These are phyloP conservation scores for Bombus huntii DNA, from an alignment of 1,140 invertebrate species.

Conservation along the genomic window DNA sequence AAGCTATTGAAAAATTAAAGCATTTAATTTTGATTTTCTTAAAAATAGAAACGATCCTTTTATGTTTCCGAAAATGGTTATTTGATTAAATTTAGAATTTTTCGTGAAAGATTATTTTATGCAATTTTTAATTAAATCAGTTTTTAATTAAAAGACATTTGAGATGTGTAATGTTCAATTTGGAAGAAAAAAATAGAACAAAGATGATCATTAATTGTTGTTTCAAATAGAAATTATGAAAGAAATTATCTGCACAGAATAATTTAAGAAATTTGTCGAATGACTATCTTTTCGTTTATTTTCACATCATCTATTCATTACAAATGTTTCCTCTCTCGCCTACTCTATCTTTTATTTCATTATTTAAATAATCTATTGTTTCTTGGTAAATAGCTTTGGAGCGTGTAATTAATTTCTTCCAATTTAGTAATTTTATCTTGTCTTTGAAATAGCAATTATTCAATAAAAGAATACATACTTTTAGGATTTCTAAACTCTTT, in stretches of 20 bases:
- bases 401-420: not conserved
- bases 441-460: not conserved
- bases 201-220: not conserved
- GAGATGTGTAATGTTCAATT: not conserved
- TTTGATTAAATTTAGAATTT: not conserved
- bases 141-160: not conserved
- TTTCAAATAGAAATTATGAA: not conserved
- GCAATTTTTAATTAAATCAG: not conserved
- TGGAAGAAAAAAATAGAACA: not conserved
- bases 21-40: not conserved
- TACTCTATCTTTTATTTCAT: not conserved
- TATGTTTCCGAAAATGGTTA: not conserved
- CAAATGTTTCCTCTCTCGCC: fast-evolving
- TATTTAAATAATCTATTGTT: not conserved
- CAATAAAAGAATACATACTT: not conserved
- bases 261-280: not conserved
- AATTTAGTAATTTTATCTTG: not conserved
- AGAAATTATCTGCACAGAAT: not conserved
- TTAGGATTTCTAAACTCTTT: not conserved
- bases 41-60: not conserved
- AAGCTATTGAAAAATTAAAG: not conserved
- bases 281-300: not conserved
- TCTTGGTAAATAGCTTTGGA: not conserved
- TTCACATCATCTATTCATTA: not conserved
- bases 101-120: not conserved